Evolutionary conservation across 2,113 vertebrate genomes (phyloP).

Genomic region (Rhynchomys soricoides): DNA sequence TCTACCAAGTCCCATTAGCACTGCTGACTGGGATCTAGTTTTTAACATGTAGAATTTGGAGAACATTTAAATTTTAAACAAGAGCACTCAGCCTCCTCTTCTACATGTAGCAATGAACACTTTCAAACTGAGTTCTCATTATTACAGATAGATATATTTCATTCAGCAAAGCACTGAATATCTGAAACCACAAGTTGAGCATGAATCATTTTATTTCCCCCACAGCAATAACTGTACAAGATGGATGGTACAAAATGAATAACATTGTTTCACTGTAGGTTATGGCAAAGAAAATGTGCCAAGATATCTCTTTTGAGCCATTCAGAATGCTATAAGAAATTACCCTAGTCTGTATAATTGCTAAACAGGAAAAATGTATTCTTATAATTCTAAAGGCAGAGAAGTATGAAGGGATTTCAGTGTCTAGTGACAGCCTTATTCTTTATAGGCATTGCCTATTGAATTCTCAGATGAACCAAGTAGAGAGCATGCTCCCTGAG

Average conservation of each 20-base stretch:
- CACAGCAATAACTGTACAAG: not conserved
- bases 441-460: not conserved
- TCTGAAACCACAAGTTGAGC: not conserved
- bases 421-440: not conserved
- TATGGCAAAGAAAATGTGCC: not conserved
- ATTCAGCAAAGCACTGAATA: not conserved
- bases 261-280: not conserved
- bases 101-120: not conserved
- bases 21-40: too few relatives aligned
- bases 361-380: not conserved
- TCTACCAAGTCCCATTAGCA: not conserved
- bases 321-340: not conserved
- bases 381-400: not conserved
- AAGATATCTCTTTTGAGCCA: not conserved
- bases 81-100: not conserved
- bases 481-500: too few relatives aligned
- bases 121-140: not conserved
- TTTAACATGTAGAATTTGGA: not conserved
- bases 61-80: not conserved
- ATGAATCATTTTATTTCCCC: not conserved
- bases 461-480: not conserved
- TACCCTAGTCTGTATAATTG: not conserved
- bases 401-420: not conserved
- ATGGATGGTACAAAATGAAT: not conserved
- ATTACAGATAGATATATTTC: not conserved